These are phyloP conservation scores for Phthorimaea operculella DNA, from an alignment of 1,140 invertebrate genomes.

Conservation along the genomic window DNA sequence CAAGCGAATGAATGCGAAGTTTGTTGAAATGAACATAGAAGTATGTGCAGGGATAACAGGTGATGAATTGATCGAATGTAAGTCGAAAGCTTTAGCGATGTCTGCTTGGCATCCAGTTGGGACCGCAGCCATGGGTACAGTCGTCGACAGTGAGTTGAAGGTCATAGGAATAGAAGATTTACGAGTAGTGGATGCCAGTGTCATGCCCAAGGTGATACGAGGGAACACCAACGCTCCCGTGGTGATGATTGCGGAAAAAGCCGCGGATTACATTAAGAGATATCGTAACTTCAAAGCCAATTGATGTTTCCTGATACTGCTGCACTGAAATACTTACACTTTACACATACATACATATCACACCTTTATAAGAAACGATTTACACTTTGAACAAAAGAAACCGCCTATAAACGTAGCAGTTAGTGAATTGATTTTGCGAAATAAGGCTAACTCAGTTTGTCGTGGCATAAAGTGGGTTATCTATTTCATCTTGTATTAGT, in stretches of 20 bases:
- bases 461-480: too few species aligned
- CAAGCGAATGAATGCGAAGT: slow-evolving; percentile 21
- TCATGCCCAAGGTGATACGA: slow-evolving; percentile 71
- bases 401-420: too few species aligned
- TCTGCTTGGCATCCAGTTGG: slow-evolving; percentile 63
- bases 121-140: slow-evolving; percentile 69
- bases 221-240: slow-evolving; percentile 73
- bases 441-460: too few species aligned
- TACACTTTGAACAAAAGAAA: too few species aligned
- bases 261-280: slow-evolving; percentile 65
- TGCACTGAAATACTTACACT: too few species aligned
- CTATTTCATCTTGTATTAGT: too few species aligned
- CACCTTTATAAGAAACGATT: too few species aligned
- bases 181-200: slow-evolving; percentile 71
- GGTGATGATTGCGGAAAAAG: slow-evolving; percentile 71
- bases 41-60: slow-evolving; percentile 22
- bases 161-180: slow-evolving; percentile 67
- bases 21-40: slow-evolving; percentile 29
- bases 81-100: slow-evolving; percentile 29
- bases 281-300: too few species aligned
- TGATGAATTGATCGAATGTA: slow-evolving; percentile 21
- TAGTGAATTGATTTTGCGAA: too few species aligned
- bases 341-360: too few species aligned
- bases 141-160: slow-evolving; percentile 54
- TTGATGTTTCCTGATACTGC: too few species aligned